Evolutionary conservation across 2,113 vertebrate genomes (phyloP).

Genomic region (Bubo bubo): DNA sequence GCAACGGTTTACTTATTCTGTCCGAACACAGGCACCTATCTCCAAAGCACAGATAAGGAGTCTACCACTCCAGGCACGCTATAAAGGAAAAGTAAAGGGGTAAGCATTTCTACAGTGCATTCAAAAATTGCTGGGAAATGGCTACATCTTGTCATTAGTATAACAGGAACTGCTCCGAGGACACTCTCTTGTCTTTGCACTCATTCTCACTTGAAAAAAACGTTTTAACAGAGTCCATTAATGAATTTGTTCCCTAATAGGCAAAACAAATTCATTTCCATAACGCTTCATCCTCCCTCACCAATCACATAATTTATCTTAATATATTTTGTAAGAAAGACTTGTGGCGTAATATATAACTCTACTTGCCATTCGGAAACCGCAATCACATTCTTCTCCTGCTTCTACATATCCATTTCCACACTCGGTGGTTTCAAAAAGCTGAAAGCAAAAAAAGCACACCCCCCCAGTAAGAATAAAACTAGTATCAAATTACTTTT

Average conservation of each 20-base stretch:
- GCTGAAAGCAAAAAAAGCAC: slow-evolving; percentile 72
- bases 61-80: background rate
- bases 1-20: background rate
- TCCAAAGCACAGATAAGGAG: background rate
- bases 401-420: slow-evolving; percentile 96
- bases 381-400: slow-evolving; percentile 97
- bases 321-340: background rate
- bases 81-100: background rate
- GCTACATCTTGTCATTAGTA: background rate
- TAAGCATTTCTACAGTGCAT: background rate
- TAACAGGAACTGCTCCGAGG: background rate
- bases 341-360: background rate
- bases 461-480: background rate
- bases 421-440: slow-evolving; percentile 91
- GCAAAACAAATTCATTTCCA: background rate
- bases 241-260: background rate
- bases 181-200: background rate
- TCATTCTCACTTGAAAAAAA: background rate
- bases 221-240: background rate
- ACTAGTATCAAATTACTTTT: background rate
- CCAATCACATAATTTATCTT: background rate
- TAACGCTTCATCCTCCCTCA: background rate
- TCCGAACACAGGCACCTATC: background rate
- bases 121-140: background rate
- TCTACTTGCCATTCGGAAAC: slow-evolving; percentile 84